phyloP scores from a whole-genome alignment of 2,113 vertebrate genomes.

The Patagioenas fasciata region DNA sequence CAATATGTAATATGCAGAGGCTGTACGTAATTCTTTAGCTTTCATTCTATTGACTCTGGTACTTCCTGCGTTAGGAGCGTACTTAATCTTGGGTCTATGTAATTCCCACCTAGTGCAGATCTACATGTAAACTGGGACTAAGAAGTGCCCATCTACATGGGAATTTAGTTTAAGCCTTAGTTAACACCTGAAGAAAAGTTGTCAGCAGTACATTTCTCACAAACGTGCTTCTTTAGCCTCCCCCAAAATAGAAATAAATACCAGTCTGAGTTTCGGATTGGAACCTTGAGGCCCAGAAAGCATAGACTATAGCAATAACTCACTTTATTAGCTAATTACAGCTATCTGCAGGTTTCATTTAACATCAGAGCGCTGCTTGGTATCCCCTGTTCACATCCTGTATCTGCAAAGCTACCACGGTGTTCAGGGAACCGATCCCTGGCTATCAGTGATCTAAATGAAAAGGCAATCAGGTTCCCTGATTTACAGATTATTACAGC shows the following conservation, averaged over 20 bases:
- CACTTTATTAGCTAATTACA: neutral
- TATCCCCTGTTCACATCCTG: rapidly evolving
- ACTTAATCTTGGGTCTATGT: neutral
- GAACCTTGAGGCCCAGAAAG: neutral
- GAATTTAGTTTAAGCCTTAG: neutral
- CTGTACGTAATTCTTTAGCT: neutral
- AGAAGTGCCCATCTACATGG: neutral
- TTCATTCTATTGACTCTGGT: neutral
- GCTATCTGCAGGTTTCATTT: neutral
- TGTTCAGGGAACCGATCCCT: neutral
- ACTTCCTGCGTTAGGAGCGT: neutral
- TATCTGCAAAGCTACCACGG: neutral
- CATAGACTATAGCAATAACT: neutral
- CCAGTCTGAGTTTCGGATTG: neutral
- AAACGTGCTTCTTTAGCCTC: neutral
- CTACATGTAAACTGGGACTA: neutral
- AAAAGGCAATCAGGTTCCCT: neutral
- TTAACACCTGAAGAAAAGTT: neutral
- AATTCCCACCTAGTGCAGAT: neutral
- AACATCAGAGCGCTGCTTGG: neutral
- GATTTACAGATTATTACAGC: neutral
- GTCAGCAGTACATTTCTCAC: neutral
- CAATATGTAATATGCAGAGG: neutral
- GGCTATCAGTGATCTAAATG: neutral
- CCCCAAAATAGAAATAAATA: neutral